Evolutionary conservation across 2,888 invertebrate species (phyloP), one percentile per base, ranked within the genome.

Genomic region (Raillietiella orientalis): DNA sequence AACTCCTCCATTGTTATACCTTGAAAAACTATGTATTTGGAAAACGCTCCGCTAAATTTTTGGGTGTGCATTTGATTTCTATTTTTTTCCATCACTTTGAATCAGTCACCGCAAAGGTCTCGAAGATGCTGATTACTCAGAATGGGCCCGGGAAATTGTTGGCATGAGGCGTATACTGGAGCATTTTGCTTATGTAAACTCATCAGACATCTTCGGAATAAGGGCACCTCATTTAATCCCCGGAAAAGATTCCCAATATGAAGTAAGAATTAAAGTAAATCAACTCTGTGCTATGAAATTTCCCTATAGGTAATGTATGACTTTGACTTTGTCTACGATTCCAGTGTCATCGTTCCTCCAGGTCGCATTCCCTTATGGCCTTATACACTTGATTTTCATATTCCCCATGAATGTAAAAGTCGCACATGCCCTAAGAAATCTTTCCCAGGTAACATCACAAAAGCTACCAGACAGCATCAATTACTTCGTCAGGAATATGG

Each of bases 61-160:
- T n/a, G n/a, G n/a, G n/a, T n/a, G n/a, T n/a, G n/a, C n/a, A n/a
- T n/a, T n/a, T n/a, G n/a, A n/a, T n/a, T n/a, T n/a, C n/a, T n/a
- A n/a, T n/a, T n/a, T n/a, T n/a, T n/a, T n/a, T n/a, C n/a, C n/a
- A n/a, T n/a, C n/a, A n/a, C n/a, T n/a, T n/a, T n/a, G n/a, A n/a
- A n/a, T 19, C 33, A 63, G 63, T 16, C 47, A 62, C 8, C 74
- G 77, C 41, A 64, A 62, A 41, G 71, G 77, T 23, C 53, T 84
- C 6, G 72, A 82, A 49, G 71, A 72, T 46, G 70, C 72, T 45
- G 69, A 70, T 28, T 71, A 75, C 45, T 77, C 79, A 50, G 74
- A 74, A 44, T 82, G 79, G 79, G 70, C 67, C 1, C 72, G 74
- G 13, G 79, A 79, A 50, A 75, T 77, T 72, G 69, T 79, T 37